A percentile compares a stretch with the other conserved stretches of the same genome.
phyloP scores from a whole-genome alignment of 2,113 vertebrate species.

The Pionites leucogaster region DNA sequence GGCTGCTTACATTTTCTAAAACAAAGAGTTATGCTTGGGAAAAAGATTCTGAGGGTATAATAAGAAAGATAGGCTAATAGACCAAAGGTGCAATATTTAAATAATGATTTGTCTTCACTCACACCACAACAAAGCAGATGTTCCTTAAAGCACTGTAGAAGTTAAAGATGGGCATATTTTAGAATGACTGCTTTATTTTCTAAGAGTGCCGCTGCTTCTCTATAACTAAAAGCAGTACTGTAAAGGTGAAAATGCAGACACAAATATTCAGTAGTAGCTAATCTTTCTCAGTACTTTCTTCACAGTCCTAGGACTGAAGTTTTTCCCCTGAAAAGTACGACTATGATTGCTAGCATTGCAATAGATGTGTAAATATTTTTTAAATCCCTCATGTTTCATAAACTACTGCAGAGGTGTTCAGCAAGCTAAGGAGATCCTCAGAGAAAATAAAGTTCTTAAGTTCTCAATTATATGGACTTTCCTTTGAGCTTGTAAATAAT shows the following conservation, averaged over 20 bases:
- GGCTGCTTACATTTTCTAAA: not conserved
- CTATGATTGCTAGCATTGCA: not conserved
- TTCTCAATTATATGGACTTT: not conserved
- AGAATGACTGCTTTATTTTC: not conserved
- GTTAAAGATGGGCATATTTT: not conserved
- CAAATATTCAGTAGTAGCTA: not conserved
- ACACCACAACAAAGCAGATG: not conserved
- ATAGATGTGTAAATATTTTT: not conserved
- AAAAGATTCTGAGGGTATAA: conserved; percentile 27
- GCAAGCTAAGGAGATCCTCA: not conserved
- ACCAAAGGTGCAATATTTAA: not conserved
- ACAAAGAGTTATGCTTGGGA: not conserved
- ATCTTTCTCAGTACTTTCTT: not conserved
- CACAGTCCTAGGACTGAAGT: not conserved
- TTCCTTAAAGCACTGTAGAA: not conserved
- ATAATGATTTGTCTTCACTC: not conserved
- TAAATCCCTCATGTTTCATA: not conserved
- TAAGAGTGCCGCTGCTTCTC: not conserved
- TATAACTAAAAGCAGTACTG: not conserved
- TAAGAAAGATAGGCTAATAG: conserved; percentile 3
- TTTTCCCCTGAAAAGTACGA: not conserved
- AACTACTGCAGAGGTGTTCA: not conserved
- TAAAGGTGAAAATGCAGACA: not conserved
- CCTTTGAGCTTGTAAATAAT: not conserved
- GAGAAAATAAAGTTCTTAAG: not conserved